These are phyloP conservation scores for Tiliacea aurago DNA, from an alignment of 2,888 invertebrate species.

Conservation along the genomic window DNA sequence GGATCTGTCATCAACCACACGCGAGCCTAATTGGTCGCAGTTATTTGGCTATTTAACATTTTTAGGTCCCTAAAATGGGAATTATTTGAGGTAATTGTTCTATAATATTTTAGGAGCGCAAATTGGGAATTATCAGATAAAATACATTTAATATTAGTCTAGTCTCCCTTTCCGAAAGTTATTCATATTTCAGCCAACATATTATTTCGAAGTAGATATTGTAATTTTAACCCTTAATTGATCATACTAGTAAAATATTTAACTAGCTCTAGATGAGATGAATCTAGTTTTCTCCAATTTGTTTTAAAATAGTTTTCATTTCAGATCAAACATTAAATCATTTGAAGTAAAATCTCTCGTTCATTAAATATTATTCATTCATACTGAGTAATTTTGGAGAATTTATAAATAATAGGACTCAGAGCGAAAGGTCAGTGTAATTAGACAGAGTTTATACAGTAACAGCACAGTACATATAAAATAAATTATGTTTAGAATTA, in stretches of 20 bases:
- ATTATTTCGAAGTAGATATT: too few relatives aligned
- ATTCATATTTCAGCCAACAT: too few relatives aligned
- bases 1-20: too few relatives aligned
- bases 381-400: slow-evolving; percentile 13
- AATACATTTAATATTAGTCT: too few relatives aligned
- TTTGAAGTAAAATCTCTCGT: slow-evolving; percentile 15
- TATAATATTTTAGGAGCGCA: too few relatives aligned
- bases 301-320: slow-evolving; percentile 6
- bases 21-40: too few relatives aligned
- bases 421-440: slow-evolving; percentile 2
- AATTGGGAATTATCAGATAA: too few relatives aligned
- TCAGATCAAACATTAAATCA: neutral
- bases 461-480: neutral
- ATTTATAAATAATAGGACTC: slow-evolving; percentile 2
- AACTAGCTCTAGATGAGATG: neutral
- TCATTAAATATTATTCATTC: slow-evolving; percentile 6
- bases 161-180: too few relatives aligned
- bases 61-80: too few relatives aligned
- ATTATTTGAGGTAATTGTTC: too few relatives aligned
- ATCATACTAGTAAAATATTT: slow-evolving; percentile 13
- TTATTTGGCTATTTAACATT: too few relatives aligned
- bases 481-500: slow-evolving; percentile 26
- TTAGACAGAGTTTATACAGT: neutral
- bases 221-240: too few relatives aligned
- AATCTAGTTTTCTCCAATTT: neutral